Percentiles rank a stretch among this genome's conserved stretches.
These are phyloP conservation scores for Drosophila kohkoa DNA, from an alignment of 1,140 invertebrate genomes.

Conservation along the genomic window DNA sequence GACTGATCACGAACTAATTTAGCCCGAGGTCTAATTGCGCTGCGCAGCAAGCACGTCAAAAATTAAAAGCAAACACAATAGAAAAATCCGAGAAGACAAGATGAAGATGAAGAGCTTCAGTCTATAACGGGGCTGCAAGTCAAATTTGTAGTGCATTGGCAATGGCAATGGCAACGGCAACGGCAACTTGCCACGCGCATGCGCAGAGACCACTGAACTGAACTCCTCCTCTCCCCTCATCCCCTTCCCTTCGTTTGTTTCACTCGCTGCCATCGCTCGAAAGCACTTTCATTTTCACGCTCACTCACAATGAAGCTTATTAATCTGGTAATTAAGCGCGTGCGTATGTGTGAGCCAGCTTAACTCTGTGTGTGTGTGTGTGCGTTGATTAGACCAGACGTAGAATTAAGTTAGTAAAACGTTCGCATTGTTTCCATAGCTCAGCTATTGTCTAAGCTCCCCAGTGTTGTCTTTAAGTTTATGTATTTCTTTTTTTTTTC, in stretches of 20 bases:
- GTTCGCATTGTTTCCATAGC: constrained; percentile 56
- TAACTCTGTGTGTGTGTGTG: constrained; percentile 26
- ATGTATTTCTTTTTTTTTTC: constrained; percentile 1
- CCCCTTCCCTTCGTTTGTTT: neutral
- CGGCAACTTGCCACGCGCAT: constrained; percentile 73
- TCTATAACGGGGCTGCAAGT: constrained; percentile 54
- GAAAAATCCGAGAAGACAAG: constrained; percentile 46
- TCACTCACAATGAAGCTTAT: constrained; percentile 72
- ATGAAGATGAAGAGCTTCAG: neutral
- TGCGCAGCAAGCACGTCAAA: constrained; percentile 60
- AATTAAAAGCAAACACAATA: constrained; percentile 79
- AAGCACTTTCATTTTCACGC: constrained; percentile 77
- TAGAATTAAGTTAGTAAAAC: constrained; percentile 78
- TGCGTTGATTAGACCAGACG: constrained; percentile 53
- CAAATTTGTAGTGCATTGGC: constrained; percentile 47
- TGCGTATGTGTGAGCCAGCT: constrained; percentile 21
- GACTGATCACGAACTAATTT: constrained; percentile 50
- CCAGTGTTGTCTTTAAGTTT: constrained; percentile 33
- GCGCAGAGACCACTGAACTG: constrained; percentile 57
- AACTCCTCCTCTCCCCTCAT: neutral
- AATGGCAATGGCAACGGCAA: constrained; percentile 29
- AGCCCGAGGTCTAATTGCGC: constrained; percentile 41
- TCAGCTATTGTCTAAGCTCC: constrained; percentile 23
- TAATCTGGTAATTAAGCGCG: constrained; percentile 69
- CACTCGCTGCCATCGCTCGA: constrained; percentile 4